phyloP scores from a whole-genome alignment of 2,797 vertebrate genomes.

The Rhabdophis nuchalis region DNA sequence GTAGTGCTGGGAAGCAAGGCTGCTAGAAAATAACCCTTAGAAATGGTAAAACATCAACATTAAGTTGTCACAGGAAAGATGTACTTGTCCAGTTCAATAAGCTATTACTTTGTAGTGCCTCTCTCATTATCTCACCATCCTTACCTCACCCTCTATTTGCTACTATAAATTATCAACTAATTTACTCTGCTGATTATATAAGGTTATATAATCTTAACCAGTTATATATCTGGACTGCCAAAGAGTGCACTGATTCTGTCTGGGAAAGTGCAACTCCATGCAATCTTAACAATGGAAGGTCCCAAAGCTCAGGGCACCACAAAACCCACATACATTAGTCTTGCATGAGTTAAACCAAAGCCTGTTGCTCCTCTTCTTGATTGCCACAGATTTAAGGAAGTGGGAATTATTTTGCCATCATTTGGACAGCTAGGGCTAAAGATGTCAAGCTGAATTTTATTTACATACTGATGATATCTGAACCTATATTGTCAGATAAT shows the following conservation, averaged over 20 bases:
- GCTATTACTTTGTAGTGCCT: background rate
- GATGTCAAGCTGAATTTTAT: background rate
- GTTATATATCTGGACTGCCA: background rate
- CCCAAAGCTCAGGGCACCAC: background rate
- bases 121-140: background rate
- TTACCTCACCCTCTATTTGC: background rate
- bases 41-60: background rate
- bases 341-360: background rate
- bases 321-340: background rate
- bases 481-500: background rate
- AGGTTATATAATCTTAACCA: background rate
- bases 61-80: background rate
- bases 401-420: background rate
- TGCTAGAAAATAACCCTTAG: background rate
- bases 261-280: background rate
- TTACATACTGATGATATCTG: background rate
- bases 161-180: background rate
- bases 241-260: background rate
- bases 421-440: background rate
- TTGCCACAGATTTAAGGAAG: background rate
- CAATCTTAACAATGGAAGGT: background rate
- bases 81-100: background rate
- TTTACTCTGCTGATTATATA: background rate
- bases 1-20: background rate
- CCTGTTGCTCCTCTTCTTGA: background rate